phyloP scores from a whole-genome alignment of 2,888 invertebrate species.

The Ophonus ardosiacus region DNA sequence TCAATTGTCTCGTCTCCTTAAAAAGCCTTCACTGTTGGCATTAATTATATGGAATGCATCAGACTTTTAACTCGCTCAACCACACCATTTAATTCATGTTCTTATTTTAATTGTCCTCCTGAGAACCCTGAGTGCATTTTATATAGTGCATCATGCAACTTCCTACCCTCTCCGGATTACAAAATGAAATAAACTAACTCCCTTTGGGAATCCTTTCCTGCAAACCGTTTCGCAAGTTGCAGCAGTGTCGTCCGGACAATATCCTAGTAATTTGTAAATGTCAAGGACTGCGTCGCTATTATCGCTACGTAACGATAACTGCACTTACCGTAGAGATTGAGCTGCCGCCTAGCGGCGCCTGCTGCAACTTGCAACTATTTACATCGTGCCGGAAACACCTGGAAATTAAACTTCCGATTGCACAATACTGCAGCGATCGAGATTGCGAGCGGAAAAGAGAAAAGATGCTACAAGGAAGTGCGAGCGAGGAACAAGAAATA shows the following conservation, averaged over 20 bases:
- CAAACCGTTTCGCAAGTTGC: not conserved
- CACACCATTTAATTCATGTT: no score
- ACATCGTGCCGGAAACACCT: slow-evolving; percentile 4
- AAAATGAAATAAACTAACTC: no score
- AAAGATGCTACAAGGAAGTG: not conserved
- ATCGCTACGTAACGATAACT: slow-evolving; percentile 30
- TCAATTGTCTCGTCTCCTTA: no score
- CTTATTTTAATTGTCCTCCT: no score
- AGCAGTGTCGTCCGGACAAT: not conserved
- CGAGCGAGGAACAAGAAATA: not conserved
- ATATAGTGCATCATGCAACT: no score
- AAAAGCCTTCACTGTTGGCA: no score
- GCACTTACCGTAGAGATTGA: slow-evolving; percentile 3
- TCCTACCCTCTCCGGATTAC: no score
- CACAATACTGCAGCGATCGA: slow-evolving; percentile 5
- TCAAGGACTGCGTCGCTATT: slow-evolving; percentile 34
- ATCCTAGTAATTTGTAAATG: slow-evolving; percentile 42
- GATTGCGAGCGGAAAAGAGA: not conserved
- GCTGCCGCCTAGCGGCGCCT: not conserved
- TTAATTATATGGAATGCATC: no score
- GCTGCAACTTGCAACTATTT: not conserved
- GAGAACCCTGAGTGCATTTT: no score
- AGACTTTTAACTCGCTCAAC: no score
- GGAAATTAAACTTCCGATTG: slow-evolving; percentile 49
- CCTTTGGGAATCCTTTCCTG: not conserved